These are phyloP conservation scores for Pangasius sanitwongsei DNA, from an alignment of 2,797 vertebrate species.

Conservation along the genomic window DNA sequence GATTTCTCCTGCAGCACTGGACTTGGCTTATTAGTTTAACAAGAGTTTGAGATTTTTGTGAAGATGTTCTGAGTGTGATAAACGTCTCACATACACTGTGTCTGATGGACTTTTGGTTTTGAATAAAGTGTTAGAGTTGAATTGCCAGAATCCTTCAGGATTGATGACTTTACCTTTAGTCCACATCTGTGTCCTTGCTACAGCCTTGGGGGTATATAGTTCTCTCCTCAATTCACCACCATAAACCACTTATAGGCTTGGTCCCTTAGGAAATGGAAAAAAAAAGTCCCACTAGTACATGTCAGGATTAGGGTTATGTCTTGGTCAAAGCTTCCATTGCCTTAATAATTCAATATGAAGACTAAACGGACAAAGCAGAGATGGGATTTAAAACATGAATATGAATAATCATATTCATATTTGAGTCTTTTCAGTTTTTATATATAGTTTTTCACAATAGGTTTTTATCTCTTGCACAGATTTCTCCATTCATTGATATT, in stretches of 20 bases:
- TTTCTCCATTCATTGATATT: constrained; percentile 59
- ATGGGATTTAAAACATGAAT: neutral
- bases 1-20: constrained; percentile 1
- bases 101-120: constrained; percentile 23
- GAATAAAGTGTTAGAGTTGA: neutral
- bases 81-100: neutral
- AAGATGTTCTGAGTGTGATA: constrained; percentile 26
- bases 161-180: constrained; percentile 7
- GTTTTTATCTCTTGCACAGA: constrained; percentile 31
- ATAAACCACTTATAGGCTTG: constrained; percentile 33
- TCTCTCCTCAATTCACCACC: constrained; percentile 25
- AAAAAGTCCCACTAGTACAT: constrained; percentile 13
- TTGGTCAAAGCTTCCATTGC: constrained; percentile 20
- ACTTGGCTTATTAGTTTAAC: constrained; percentile 18
- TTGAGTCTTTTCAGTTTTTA: neutral
- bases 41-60: constrained; percentile 10
- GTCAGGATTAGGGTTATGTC: constrained; percentile 27
- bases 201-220: constrained; percentile 2
- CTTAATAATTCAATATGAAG: constrained; percentile 26
- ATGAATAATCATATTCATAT: neutral
- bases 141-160: constrained; percentile 3
- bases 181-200: constrained; percentile 34
- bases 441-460: constrained; percentile 13
- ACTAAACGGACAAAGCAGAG: constrained; percentile 19
- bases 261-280: constrained; percentile 25